Base-by-base conservation (phyloP, 2,888 invertebrate species). In the Clostera curtula region DNA sequence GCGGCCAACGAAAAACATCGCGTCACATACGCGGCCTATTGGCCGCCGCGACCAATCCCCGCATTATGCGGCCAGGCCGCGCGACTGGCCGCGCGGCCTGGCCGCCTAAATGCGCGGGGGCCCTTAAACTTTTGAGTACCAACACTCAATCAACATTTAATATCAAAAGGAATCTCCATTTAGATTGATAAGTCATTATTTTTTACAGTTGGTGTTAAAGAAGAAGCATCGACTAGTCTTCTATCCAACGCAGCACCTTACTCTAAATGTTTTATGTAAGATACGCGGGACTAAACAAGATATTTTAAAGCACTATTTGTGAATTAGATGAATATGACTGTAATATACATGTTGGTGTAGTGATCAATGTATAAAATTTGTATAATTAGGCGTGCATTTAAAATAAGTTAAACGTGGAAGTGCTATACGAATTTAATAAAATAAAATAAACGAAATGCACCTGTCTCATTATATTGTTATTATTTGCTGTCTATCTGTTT, bases 191-290 rank as follows among this genome's bases (percentile, higher is more conserved):
- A n/a, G n/a, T n/a, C n/a, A n/a, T 36, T 42, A 42, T 29, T 41
- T 48, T 34, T 49, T 38, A 25, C 67, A 75, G 77, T 74, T 61
- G 79, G 76, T 5, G 73, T 76, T 0, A 79, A 79, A 37, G 80
- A 77, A 48, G 80, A 80, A 51, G 49, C 71, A 1, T 56, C 70
- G 1, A 53, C 74, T 23, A 68, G 63, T 45, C 57, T 75, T 29
- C 51, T 75, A 27, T 60, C 71, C 17, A 80, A 75, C 39, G 68
- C 69, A 29, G 65, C 67, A 18, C 55, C 71, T 9, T 79, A 76
- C 56, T 73, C 79, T n/a, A 80, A 80, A 61, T 76, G 75, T 49
- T 76, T 68, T 56, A 76, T 76, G 75, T 80, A 66, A 68, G 53
- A 43, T 29, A 40, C 45, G 46, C 46, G 51, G 43, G 38, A 49